phyloP scores from a whole-genome alignment of 2,113 vertebrate genomes.

The Prunella himalayana region DNA sequence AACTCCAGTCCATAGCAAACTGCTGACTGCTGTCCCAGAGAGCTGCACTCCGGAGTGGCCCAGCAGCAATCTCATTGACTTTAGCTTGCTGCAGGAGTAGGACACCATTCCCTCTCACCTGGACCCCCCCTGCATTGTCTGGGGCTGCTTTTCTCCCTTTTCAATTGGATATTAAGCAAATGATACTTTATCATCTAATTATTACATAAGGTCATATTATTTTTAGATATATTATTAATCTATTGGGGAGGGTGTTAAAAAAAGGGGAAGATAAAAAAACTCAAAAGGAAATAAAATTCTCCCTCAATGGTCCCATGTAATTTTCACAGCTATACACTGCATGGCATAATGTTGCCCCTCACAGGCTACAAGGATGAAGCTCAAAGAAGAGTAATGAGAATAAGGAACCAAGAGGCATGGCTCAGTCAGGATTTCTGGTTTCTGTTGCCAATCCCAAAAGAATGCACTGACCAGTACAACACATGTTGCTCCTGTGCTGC shows the following conservation, averaged over 20 bases:
- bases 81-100: background rate
- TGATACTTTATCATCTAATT: background rate
- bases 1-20: background rate
- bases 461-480: background rate
- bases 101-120: background rate
- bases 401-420: background rate
- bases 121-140: background rate
- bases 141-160: background rate
- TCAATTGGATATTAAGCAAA: background rate
- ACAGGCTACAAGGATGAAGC: background rate
- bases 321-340: background rate
- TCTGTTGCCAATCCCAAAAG: background rate
- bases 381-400: background rate
- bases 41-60: background rate
- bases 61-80: background rate
- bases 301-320: background rate
- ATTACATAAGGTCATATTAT: background rate
- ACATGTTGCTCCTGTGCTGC: background rate
- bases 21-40: background rate
- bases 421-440: background rate
- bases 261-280: background rate
- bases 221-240: background rate
- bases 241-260: background rate
- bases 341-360: background rate
- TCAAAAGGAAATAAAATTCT: background rate